Conservation (phyloP, 2,888 invertebrate genomes). For the Agrotis clavis region DNA sequence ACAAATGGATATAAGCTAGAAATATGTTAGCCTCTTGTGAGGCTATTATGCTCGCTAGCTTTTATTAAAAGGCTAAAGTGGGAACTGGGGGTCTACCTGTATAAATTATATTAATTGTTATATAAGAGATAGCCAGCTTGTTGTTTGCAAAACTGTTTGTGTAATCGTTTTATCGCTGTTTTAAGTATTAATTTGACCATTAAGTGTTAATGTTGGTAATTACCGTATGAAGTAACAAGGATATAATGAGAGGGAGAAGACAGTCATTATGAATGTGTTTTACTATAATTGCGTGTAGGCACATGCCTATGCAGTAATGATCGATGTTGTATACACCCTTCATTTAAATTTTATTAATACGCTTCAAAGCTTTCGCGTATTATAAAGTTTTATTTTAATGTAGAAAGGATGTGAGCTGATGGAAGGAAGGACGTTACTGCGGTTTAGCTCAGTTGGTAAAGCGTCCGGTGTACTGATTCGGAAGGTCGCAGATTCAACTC, state of each 20-base stretch:
- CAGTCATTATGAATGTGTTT: not conserved
- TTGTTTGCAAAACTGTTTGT: constrained; percentile 9
- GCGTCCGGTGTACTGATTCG: too few species aligned
- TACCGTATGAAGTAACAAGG: not conserved
- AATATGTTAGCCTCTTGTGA: constrained; percentile 45
- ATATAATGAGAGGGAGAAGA: not conserved
- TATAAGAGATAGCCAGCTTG: constrained; percentile 1
- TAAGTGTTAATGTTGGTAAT: constrained; percentile 1
- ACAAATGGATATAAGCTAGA: constrained; percentile 54
- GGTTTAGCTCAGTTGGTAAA: too few species aligned
- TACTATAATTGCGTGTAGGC: not conserved
- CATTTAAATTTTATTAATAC: too few species aligned
- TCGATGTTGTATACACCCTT: too few species aligned
- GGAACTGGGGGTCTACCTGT: constrained; percentile 29
- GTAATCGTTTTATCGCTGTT: constrained; percentile 25
- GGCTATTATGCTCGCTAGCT: constrained; percentile 42
- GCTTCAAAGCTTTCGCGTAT: too few species aligned
- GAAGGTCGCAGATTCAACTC: too few species aligned
- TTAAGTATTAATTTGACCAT: constrained; percentile 22
- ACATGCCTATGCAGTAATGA: too few species aligned
- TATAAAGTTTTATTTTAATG: too few species aligned
- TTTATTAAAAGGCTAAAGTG: constrained; percentile 43
- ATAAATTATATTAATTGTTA: constrained; percentile 40
- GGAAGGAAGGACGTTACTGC: too few species aligned
- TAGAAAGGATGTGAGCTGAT: too few species aligned